Evolutionary conservation across 53 echinoderm and acorn worm species (phyloP).

Genomic region (Stichopus horrens): DNA sequence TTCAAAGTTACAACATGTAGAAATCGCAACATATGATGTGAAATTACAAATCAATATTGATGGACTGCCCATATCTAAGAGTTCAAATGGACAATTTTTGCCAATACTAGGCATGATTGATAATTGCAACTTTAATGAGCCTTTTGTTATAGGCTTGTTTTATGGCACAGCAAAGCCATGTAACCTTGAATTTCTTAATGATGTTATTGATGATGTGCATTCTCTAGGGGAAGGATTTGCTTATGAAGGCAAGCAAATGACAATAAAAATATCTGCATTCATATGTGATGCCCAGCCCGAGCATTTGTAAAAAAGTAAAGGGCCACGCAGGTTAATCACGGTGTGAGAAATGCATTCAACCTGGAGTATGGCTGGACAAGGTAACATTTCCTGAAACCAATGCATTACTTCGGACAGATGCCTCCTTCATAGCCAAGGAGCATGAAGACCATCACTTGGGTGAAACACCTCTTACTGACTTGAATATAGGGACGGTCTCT

Average conservation of each 20-base stretch:
- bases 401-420: slow-evolving; percentile 57
- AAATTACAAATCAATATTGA: slow-evolving; percentile 51
- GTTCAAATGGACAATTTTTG: slow-evolving; percentile 51
- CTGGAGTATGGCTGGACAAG: slow-evolving; percentile 49
- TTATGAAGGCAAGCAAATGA: slow-evolving; percentile 48
- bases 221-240: slow-evolving; percentile 39
- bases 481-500: slow-evolving; percentile 31
- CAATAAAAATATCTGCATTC: slow-evolving; percentile 51
- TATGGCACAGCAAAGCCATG: neutral
- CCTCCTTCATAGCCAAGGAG: slow-evolving; percentile 23
- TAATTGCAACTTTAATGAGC: neutral
- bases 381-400: slow-evolving; percentile 60
- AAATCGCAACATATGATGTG: neutral
- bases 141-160: slow-evolving; percentile 3
- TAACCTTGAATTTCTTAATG: slow-evolving; percentile 19
- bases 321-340: slow-evolving; percentile 55
- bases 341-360: slow-evolving; percentile 62
- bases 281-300: slow-evolving; percentile 68
- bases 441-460: slow-evolving; percentile 54
- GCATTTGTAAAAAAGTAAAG: slow-evolving; percentile 54
- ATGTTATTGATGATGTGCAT: slow-evolving; percentile 5
- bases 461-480: slow-evolving; percentile 46
- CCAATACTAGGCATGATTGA: slow-evolving; percentile 50
- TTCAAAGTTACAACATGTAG: neutral
- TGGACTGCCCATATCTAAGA: slow-evolving; percentile 58